phyloP scores from a whole-genome alignment of 2,113 vertebrate species.

The Ailuropoda melanoleuca region DNA sequence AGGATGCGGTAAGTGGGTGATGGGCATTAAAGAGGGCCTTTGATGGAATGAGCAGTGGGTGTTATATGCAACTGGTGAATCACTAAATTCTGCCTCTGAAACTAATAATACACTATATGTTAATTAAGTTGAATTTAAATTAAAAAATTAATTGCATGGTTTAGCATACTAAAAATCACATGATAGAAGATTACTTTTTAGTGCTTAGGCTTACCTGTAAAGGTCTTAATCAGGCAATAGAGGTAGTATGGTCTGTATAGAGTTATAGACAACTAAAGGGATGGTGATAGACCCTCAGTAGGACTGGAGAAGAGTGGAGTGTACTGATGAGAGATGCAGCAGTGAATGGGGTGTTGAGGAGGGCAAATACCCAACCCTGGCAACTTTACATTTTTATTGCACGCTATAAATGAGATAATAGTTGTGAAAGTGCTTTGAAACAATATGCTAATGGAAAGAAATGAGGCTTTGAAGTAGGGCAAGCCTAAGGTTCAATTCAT shows the following conservation, averaged over 20 bases:
- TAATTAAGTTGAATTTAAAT: neutral
- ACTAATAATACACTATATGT: neutral
- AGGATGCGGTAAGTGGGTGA: too few relatives aligned
- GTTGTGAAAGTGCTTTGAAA: conserved; percentile 9
- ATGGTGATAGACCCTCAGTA: neutral
- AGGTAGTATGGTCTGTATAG: neutral
- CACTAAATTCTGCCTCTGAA: neutral
- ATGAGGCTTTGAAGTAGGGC: neutral
- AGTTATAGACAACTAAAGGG: neutral
- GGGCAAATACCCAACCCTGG: neutral
- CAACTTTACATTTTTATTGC: neutral
- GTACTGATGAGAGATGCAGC: neutral
- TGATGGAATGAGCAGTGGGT: too few relatives aligned
- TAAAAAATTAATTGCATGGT: neutral
- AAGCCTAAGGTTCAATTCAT: neutral
- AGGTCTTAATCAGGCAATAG: neutral
- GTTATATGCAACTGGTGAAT: too few relatives aligned
- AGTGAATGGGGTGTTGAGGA: neutral
- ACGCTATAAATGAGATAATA: neutral
- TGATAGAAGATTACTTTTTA: neutral
- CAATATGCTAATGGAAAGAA: neutral
- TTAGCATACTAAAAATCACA: neutral
- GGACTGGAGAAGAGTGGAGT: neutral
- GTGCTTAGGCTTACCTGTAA: neutral
- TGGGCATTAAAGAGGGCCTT: too few relatives aligned